phyloP scores from a whole-genome alignment of 2,888 invertebrate genomes.

The Meloe dianella region DNA sequence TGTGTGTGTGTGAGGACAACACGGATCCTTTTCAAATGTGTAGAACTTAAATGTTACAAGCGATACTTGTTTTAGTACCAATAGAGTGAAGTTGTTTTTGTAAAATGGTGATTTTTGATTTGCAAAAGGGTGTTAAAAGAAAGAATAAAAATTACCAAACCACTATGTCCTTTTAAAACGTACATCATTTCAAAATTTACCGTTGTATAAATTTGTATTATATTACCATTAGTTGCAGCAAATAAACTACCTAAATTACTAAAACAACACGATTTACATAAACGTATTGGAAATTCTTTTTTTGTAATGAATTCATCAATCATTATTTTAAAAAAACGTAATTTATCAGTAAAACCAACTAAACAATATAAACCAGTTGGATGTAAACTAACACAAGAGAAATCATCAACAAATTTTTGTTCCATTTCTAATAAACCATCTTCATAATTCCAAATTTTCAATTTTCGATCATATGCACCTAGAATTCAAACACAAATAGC shows the following conservation, averaged over 20 bases:
- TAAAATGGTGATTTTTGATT: too few species aligned
- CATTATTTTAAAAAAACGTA: constrained; percentile 85
- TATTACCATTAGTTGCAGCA: constrained; percentile 85
- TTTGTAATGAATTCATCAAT: constrained; percentile 80
- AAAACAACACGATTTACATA: constrained; percentile 79
- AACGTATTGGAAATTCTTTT: constrained; percentile 70
- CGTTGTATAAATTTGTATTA: constrained; percentile 84
- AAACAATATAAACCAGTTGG: constrained; percentile 83
- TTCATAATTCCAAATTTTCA: constrained; percentile 92
- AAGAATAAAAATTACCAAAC: constrained; percentile 45
- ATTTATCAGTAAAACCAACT: constrained; percentile 89
- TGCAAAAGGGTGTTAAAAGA: too few species aligned
- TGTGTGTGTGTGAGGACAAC: too few species aligned
- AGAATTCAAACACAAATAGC: neutral
- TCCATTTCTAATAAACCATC: constrained; percentile 70
- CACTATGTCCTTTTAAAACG: constrained; percentile 82
- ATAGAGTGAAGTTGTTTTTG: too few species aligned
- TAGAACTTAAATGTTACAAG: too few species aligned
- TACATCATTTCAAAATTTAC: constrained; percentile 78
- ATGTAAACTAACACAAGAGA: constrained; percentile 78
- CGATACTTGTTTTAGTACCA: too few species aligned
- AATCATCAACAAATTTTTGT: constrained; percentile 82
- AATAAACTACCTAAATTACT: constrained; percentile 89
- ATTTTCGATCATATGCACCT: constrained; percentile 79
- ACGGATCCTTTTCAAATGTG: too few species aligned